Evolutionary conservation across 2,113 vertebrate species (phyloP).

Genomic region (Ciconia stormi): DNA sequence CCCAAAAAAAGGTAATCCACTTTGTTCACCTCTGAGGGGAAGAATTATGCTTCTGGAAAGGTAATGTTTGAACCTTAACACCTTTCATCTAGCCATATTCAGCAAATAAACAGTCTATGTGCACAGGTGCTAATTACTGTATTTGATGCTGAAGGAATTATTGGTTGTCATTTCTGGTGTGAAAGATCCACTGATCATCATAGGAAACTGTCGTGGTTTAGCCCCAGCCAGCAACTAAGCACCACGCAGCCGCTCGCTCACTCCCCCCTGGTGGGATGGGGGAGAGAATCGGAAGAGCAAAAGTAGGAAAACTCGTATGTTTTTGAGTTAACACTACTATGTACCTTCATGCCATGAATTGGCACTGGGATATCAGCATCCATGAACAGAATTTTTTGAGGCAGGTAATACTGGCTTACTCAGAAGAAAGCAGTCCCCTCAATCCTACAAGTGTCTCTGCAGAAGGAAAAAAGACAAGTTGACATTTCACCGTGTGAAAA

Average conservation of each 20-base stretch:
- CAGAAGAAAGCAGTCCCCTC: not conserved
- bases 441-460: not conserved
- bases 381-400: not conserved
- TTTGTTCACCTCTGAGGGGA: not conserved
- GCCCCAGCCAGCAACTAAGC: no score
- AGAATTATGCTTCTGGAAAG: not conserved
- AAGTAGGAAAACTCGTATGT: no score
- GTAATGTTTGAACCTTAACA: not conserved
- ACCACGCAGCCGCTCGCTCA: no score
- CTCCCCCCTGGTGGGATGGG: no score
- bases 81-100: not conserved
- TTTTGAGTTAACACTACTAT: not conserved
- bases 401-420: not conserved
- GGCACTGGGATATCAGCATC: not conserved
- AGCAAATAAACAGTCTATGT: not conserved
- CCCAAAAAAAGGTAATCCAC: not conserved
- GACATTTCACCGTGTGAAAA: not conserved
- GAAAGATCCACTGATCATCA: not conserved
- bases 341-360: not conserved
- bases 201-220: no score
- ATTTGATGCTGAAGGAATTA: not conserved
- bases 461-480: not conserved
- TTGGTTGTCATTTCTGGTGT: not conserved
- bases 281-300: no score
- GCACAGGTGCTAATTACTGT: not conserved